Evolutionary conservation across 2,113 vertebrate species (phyloP), one percentile per base, ranked within the genome.

Genomic region (Aythya baeri): DNA sequence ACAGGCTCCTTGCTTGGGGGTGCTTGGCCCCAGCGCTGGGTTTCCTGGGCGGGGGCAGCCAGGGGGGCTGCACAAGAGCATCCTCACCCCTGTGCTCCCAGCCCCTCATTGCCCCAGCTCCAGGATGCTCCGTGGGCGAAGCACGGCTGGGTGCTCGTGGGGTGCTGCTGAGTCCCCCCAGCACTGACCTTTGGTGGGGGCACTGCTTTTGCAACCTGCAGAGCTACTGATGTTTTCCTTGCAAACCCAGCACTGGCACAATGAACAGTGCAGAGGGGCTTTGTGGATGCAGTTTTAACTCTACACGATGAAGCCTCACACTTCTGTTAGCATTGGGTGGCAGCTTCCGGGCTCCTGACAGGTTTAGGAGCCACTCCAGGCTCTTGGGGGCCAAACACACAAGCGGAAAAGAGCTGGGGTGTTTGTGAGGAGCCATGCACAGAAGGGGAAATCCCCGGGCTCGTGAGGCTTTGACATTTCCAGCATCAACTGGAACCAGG

Each of bases 141-240:
- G 61, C 29, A 20, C 1, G 6, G 11, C 8, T 0, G 1, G 32
- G 34, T 20, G 41, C 2, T 76, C 10, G 13, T 11, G 8, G 11
- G 5, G 12, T n/a, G 4, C 12, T 49, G 32, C 59, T 2, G 2
- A 26, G 43, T 36, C 11, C 16, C 54, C 61, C 17, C 11, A 65
- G 14, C 14, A 7, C 16, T 50, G 36, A 11, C 49, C 18, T 34
- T 2, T 2, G 27, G 23, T 6, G 4, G 0, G 0, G 1, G 1
- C 7, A 13, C 41, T 3, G 17, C 6, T 52, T 86, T 26, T 54
- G n/a, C 36, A 23, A 22, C 20, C 31, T 7, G 1, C 34, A 26
- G 16, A 78, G 7, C 10, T 20, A 18, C 12, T 55, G 16, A 8
- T 0, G 1, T 38, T 49, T 29, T 5, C 6, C 59, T 49, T 44